Evolutionary conservation across 2,888 invertebrate genomes (phyloP), one percentile per base, ranked within the genome.

Genomic region (Cyclophora albipunctata): DNA sequence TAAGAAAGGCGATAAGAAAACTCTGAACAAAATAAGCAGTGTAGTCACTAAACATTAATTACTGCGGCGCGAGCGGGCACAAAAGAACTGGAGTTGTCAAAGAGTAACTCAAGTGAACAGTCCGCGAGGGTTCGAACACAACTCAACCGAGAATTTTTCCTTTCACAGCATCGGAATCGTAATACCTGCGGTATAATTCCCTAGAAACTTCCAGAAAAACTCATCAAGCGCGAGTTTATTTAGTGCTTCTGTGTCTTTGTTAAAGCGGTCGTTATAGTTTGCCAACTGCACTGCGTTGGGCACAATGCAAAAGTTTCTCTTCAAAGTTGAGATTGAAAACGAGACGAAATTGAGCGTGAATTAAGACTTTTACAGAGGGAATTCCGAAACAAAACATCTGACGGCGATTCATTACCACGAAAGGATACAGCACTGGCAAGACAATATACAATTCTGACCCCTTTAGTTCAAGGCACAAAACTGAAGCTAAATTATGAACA

Each of bases 41-140:
- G 61, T 64, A 51, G 71, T 73, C 71, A 69, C 62, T 70, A 73
- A 71, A 79, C 81, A 80, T 83, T 81, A 82, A 83, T 84, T 81
- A 81, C 75, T 65, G 68, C 53, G 59, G 62, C 57, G 55, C 58
- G 67, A 69, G 73, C 74, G 73, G 20, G 20, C 20, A 20, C 20
- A 75, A 75, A 75, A 73, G 73, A 71, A 71, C 69, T 73, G 66
- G 65, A 66, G 67, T 71, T 70, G 74, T 73, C 75, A 76, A 71
- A 72, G 76, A 72, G 70, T 66, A 75, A 80, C 72, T 79, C 78
- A 69, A 57, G 59, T 60, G 64, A 67, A 60, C 53, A 59, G 53
- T 54, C 51, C 53, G 47, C 40, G 37, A 48, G 65, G 67, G 58
- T 66, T 69, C 49, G 56, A 58, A 55, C 60, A 58, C 61, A 46